Evolutionary conservation across 2,797 vertebrate species (phyloP).

Genomic region (Hozukius guyotensis): DNA sequence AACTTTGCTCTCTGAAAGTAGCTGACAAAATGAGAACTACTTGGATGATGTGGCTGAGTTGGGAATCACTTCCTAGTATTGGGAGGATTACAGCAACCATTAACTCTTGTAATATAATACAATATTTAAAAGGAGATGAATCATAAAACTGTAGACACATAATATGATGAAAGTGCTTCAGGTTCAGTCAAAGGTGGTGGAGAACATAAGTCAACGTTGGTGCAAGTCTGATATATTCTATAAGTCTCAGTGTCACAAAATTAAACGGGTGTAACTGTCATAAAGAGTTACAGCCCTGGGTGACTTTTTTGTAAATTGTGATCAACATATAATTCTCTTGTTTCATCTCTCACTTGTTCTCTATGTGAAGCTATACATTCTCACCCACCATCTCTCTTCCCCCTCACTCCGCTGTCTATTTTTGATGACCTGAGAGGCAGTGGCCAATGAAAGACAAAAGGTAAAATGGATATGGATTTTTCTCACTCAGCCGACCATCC

Average conservation of each 20-base stretch:
- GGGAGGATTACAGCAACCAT: background rate
- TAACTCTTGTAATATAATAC: background rate
- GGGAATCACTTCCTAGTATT: background rate
- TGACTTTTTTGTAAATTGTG: slow-evolving; percentile 22
- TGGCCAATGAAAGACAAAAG: slow-evolving; percentile 86
- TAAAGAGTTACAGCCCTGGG: slow-evolving; percentile 1
- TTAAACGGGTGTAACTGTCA: background rate
- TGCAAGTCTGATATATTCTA: background rate
- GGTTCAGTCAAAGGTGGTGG: background rate
- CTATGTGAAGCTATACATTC: background rate
- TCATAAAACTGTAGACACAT: background rate
- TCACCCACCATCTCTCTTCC: background rate
- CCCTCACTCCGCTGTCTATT: slow-evolving; percentile 41
- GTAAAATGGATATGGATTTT: slow-evolving; percentile 85
- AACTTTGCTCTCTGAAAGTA: too few species aligned
- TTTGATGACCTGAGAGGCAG: slow-evolving; percentile 82
- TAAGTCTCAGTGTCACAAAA: background rate
- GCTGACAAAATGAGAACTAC: background rate
- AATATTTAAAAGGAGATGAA: background rate
- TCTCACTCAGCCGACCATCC: slow-evolving; percentile 77
- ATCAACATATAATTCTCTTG: slow-evolving; percentile 1
- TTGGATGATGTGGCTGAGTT: background rate
- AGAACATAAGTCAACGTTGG: background rate
- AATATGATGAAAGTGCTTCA: background rate
- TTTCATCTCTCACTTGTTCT: slow-evolving; percentile 13